phyloP scores from a whole-genome alignment of 2,113 vertebrate species.

The Camelus dromedarius region DNA sequence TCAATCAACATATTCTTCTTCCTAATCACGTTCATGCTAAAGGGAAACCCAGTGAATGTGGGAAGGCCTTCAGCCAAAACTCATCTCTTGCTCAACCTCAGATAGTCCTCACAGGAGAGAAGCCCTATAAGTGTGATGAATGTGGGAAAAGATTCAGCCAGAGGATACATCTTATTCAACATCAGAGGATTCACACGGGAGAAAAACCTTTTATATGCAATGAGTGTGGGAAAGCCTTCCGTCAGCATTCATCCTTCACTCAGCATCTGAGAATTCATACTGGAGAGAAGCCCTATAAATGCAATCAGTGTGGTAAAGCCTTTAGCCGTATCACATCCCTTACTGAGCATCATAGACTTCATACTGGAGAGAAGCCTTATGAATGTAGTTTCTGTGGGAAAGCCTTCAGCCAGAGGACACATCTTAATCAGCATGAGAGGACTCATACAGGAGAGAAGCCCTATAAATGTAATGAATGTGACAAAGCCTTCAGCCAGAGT shows the following conservation, averaged over 20 bases:
- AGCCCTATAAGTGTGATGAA: slow-evolving; percentile 76
- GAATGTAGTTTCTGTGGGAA: slow-evolving; percentile 84
- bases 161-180: slow-evolving; percentile 79
- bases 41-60: slow-evolving; percentile 65
- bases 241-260: slow-evolving; percentile 80
- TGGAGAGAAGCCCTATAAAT: slow-evolving; percentile 82
- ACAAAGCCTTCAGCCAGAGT: slow-evolving; percentile 79
- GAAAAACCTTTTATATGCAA: slow-evolving; percentile 78
- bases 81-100: slow-evolving; percentile 66
- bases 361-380: slow-evolving; percentile 89
- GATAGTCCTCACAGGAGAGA: slow-evolving; percentile 74
- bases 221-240: slow-evolving; percentile 82
- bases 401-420: slow-evolving; percentile 80
- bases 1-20: slow-evolving; percentile 67
- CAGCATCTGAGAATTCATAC: slow-evolving; percentile 83
- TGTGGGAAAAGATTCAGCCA: slow-evolving; percentile 81
- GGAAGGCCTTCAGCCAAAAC: slow-evolving; percentile 61
- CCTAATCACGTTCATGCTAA: slow-evolving; percentile 53
- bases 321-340: slow-evolving; percentile 81
- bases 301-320: slow-evolving; percentile 79
- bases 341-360: slow-evolving; percentile 86
- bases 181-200: slow-evolving; percentile 78
- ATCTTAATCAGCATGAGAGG: slow-evolving; percentile 79
- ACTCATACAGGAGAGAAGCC: slow-evolving; percentile 81
- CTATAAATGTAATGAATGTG: slow-evolving; percentile 78